Evolutionary conservation across 2,888 invertebrate genomes (phyloP).

Genomic region (Sepioteuthis lessoniana): DNA sequence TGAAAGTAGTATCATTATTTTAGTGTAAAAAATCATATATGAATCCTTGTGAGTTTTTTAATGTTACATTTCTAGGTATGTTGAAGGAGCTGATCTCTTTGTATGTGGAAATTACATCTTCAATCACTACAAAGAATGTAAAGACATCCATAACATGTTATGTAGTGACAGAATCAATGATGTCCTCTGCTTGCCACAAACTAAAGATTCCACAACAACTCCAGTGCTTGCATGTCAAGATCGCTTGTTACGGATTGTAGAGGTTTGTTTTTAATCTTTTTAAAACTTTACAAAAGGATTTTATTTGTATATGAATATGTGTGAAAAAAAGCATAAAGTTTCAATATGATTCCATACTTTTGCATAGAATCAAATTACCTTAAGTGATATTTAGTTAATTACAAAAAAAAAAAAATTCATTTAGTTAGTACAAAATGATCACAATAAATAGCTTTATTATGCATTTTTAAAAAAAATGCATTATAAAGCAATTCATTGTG

Average conservation of each 20-base stretch:
- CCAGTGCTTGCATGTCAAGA: constrained; percentile 89
- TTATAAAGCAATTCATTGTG: no score
- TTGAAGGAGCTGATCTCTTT: constrained; percentile 88
- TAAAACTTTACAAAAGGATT: neutral
- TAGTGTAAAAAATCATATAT: neutral
- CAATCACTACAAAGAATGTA: constrained; percentile 91
- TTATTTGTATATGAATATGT: neutral
- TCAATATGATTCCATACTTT: no score
- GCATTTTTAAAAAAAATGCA: no score
- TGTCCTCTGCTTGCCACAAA: constrained; percentile 81
- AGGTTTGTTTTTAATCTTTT: constrained; percentile 72
- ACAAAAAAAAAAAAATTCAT: no score
- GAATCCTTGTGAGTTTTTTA: constrained; percentile 42
- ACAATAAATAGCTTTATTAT: no score
- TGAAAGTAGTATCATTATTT: no score
- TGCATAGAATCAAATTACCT: no score
- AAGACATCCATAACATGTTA: constrained; percentile 89
- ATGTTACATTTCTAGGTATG: constrained; percentile 80
- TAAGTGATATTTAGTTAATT: no score
- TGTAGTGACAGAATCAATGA: constrained; percentile 92
- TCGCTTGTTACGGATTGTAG: constrained; percentile 84
- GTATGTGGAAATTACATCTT: constrained; percentile 83
- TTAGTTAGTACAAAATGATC: no score
- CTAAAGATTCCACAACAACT: constrained; percentile 72
- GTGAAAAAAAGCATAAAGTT: neutral